These are phyloP conservation scores for Hafferia zeledoni DNA, from an alignment of 2,797 vertebrate genomes.

Conservation along the genomic window DNA sequence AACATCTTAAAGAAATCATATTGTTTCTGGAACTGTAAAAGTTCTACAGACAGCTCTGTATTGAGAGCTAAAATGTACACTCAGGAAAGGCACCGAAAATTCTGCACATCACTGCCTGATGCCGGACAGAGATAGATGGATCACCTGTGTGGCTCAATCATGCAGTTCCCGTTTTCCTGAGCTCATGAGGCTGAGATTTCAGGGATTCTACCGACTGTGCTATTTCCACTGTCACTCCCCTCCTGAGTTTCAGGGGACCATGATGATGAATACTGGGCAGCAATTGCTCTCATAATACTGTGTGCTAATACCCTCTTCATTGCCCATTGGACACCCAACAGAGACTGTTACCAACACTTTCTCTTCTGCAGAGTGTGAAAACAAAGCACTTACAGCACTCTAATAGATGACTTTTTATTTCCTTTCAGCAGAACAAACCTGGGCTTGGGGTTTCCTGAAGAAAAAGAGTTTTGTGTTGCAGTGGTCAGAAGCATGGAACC, in stretches of 20 bases:
- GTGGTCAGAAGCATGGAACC: background rate
- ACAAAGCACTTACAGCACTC: background rate
- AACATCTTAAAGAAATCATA: conserved; percentile 27
- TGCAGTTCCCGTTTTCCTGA: background rate
- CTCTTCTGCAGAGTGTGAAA: background rate
- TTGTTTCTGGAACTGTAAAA: conserved; percentile 30
- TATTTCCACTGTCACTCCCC: background rate
- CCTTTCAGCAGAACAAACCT: background rate
- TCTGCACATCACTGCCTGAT: background rate
- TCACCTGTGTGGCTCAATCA: background rate
- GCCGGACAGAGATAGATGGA: background rate
- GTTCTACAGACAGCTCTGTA: background rate
- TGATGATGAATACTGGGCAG: background rate
- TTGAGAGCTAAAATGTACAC: background rate
- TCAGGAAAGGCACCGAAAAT: background rate
- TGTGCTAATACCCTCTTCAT: background rate
- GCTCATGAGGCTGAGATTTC: background rate
- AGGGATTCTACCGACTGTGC: background rate
- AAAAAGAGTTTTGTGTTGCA: background rate
- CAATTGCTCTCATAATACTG: background rate
- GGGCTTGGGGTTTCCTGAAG: background rate
- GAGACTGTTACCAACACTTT: background rate
- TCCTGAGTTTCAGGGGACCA: background rate
- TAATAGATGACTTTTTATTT: background rate
- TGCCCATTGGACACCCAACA: background rate